Percentiles rank a stretch among this genome's conserved stretches.
These are phyloP conservation scores for Aplocera efformata DNA, from an alignment of 2,888 invertebrate genomes.

Conservation along the genomic window DNA sequence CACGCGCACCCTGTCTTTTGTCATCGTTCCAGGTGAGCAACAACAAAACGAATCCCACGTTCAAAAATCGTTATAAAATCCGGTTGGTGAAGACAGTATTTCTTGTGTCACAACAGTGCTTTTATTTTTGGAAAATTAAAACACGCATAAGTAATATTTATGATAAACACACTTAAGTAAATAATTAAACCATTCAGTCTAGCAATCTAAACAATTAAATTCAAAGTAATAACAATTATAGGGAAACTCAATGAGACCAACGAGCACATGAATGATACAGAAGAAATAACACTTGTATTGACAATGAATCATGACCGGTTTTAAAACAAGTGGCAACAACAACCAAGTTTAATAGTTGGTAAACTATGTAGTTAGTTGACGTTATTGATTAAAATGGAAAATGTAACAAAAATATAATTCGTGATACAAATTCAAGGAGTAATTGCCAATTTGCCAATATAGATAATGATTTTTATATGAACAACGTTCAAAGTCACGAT, in stretches of 20 bases:
- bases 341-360: constrained; percentile 15
- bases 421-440: constrained; percentile 15
- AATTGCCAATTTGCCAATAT: constrained; percentile 11
- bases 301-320: constrained; percentile 52
- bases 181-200: not conserved
- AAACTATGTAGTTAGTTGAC: no score
- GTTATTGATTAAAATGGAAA: constrained; percentile 9
- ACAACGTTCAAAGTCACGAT: constrained; percentile 16
- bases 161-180: no score
- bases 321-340: constrained; percentile 31
- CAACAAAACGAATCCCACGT: constrained; percentile 8
- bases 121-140: constrained; percentile 1
- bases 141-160: not conserved
- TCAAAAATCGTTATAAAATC: constrained; percentile 9
- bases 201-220: constrained; percentile 12
- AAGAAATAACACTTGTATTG: constrained; percentile 55
- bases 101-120: not conserved
- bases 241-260: constrained; percentile 38
- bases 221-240: constrained; percentile 41
- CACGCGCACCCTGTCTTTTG: constrained; percentile 48
- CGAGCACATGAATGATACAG: constrained; percentile 34
- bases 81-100: constrained; percentile 1
- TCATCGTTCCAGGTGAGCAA: constrained; percentile 39
- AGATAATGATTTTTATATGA: constrained; percentile 7
- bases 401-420: constrained; percentile 15